phyloP scores from a whole-genome alignment of 2,888 invertebrate species.

The Galerucella nymphaeae region DNA sequence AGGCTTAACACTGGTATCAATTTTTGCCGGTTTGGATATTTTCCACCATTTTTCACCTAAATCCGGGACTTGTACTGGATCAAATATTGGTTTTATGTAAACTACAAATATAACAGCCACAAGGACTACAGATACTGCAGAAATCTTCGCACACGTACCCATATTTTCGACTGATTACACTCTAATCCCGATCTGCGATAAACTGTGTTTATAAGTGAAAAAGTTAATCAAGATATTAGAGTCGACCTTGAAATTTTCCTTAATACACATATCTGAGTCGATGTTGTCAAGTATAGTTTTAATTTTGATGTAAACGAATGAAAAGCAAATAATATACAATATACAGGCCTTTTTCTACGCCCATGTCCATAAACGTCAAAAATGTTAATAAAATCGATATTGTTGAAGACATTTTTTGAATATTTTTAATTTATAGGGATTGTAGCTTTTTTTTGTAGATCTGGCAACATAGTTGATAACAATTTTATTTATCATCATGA shows the following conservation, averaged over 20 bases:
- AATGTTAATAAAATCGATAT: no score
- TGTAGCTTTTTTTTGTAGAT: not conserved
- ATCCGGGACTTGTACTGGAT: constrained; percentile 52
- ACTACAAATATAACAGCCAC: constrained; percentile 14
- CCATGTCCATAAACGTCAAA: no score
- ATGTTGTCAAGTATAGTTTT: not conserved
- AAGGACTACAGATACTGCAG: not conserved
- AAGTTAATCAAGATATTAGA: not conserved
- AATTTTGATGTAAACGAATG: not conserved
- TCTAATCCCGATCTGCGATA: not conserved
- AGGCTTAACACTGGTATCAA: constrained; percentile 69
- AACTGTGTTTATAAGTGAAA: not conserved
- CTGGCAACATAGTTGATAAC: not conserved
- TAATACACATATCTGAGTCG: not conserved
- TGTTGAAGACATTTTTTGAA: no score
- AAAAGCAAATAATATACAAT: not conserved
- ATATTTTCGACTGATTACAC: constrained; percentile 1
- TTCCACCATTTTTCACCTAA: constrained; percentile 72
- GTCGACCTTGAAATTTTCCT: not conserved
- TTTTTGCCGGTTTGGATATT: constrained; percentile 65
- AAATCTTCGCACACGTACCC: constrained; percentile 2
- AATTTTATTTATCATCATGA: not conserved
- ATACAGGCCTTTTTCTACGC: no score
- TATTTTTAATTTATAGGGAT: not conserved
- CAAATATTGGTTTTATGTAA: constrained; percentile 27